These are phyloP conservation scores for Drosophila truncata DNA, from an alignment of 1,140 invertebrate genomes.

Conservation along the genomic window DNA sequence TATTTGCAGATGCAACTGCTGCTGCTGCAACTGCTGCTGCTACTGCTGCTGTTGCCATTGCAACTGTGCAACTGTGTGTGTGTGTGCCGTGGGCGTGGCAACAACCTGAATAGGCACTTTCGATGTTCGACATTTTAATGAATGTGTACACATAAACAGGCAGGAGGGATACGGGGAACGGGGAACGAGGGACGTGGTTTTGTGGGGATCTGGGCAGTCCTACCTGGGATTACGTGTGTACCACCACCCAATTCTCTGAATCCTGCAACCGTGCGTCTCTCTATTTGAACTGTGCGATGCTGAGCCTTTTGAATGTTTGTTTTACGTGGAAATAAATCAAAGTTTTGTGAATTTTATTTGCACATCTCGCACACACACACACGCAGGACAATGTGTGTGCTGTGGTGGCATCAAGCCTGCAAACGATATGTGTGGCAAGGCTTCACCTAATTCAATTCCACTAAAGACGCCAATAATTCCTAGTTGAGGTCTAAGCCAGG, in stretches of 20 bases:
- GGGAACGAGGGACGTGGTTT: neutral
- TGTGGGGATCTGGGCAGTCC: slow-evolving; percentile 13
- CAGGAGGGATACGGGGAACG: slow-evolving; percentile 4
- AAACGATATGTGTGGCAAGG: slow-evolving; percentile 37
- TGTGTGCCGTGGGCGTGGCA: slow-evolving; percentile 67
- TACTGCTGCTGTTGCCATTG: slow-evolving; percentile 28
- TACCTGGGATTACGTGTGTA: slow-evolving; percentile 50
- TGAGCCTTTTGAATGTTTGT: slow-evolving; percentile 57
- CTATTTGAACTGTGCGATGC: slow-evolving; percentile 33
- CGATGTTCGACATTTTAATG: slow-evolving; percentile 84
- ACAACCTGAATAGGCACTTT: slow-evolving; percentile 82
- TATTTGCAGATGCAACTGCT: slow-evolving; percentile 78
- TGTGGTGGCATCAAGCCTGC: slow-evolving; percentile 19
- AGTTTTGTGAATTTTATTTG: slow-evolving; percentile 60
- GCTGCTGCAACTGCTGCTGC: slow-evolving; percentile 6
- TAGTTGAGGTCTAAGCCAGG: slow-evolving; percentile 25
- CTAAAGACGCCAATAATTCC: slow-evolving; percentile 38
- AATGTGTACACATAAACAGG: slow-evolving; percentile 83
- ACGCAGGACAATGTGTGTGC: slow-evolving; percentile 22
- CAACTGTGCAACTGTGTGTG: slow-evolving; percentile 35
- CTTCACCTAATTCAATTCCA: slow-evolving; percentile 42
- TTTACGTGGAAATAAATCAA: slow-evolving; percentile 64
- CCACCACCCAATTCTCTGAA: neutral
- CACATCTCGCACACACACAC: slow-evolving; percentile 18
- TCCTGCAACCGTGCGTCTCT: neutral